These are phyloP conservation scores for Anguilla marmorata DNA, from an alignment of 2,797 vertebrate genomes.

Conservation along the genomic window DNA sequence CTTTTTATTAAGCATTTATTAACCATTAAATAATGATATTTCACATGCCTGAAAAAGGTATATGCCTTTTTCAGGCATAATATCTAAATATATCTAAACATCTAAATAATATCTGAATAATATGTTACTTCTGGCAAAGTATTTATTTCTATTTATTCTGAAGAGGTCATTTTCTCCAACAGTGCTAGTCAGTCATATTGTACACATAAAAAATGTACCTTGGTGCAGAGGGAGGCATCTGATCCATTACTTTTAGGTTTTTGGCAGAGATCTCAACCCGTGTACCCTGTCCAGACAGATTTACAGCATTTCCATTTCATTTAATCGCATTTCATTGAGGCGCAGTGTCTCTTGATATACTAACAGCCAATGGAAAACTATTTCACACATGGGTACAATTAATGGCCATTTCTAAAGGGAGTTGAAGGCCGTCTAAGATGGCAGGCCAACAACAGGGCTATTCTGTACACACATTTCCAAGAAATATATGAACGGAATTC, in stretches of 20 bases:
- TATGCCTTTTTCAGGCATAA: neutral
- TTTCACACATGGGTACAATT: slow-evolving; percentile 27
- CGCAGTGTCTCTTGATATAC: neutral
- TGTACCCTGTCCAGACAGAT: slow-evolving; percentile 77
- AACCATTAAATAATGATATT: neutral
- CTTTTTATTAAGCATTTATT: too few species aligned
- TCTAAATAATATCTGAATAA: neutral
- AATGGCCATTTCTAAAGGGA: neutral
- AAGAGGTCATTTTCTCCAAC: neutral
- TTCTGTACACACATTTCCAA: neutral
- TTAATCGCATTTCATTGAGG: neutral
- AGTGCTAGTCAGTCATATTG: neutral
- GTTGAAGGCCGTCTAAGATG: neutral
- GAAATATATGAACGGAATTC: neutral
- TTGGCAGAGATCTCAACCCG: slow-evolving; percentile 97
- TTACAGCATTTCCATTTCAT: neutral
- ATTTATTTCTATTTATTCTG: neutral
- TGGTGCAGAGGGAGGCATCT: slow-evolving; percentile 89
- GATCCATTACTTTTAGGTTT: slow-evolving; percentile 96
- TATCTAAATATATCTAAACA: neutral
- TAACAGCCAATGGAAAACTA: neutral
- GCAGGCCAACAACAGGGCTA: neutral
- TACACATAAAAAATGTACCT: slow-evolving; percentile 70
- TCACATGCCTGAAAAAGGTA: neutral
- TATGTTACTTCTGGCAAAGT: neutral